A percentile compares a stretch with the other conserved stretches of the same genome.
phyloP scores from a whole-genome alignment of 2,113 vertebrate genomes.

The Plecturocebus donacophilus region DNA sequence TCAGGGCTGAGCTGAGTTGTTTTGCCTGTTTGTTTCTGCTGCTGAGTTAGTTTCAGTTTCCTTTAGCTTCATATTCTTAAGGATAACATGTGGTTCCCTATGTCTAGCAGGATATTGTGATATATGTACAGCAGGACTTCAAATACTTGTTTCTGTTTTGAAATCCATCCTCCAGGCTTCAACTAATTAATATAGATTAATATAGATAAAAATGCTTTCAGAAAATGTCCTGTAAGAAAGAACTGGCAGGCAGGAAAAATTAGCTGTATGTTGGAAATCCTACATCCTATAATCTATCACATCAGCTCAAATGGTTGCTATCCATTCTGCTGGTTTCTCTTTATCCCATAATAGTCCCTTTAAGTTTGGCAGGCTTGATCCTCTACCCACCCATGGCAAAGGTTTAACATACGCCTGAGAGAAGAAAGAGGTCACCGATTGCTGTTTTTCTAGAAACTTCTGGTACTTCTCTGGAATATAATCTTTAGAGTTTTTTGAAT shows the following conservation, averaged over 20 bases:
- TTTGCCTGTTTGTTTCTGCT: background rate
- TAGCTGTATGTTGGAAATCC: background rate
- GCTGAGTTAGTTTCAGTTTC: background rate
- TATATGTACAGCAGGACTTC: background rate
- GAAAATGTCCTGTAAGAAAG: background rate
- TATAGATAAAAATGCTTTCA: background rate
- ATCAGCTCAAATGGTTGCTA: background rate
- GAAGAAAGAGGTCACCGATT: rapidly evolving
- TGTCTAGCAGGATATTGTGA: background rate
- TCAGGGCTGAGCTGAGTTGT: background rate
- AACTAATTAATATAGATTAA: no score
- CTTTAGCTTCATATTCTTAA: background rate
- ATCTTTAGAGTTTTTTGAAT: background rate
- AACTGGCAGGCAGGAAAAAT: background rate
- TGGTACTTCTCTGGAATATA: background rate
- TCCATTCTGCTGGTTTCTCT: background rate
- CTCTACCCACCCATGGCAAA: background rate
- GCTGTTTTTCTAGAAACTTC: background rate
- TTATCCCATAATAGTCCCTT: background rate
- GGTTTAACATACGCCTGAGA: background rate
- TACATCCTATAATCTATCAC: background rate
- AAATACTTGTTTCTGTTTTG: background rate
- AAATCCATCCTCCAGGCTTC: background rate
- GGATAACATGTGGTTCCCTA: background rate
- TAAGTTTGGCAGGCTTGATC: background rate